Percentiles rank a stretch among this genome's conserved stretches.
Evolutionary conservation across 1,140 invertebrate species (phyloP).

Genomic region (Megalopta genalis): DNA sequence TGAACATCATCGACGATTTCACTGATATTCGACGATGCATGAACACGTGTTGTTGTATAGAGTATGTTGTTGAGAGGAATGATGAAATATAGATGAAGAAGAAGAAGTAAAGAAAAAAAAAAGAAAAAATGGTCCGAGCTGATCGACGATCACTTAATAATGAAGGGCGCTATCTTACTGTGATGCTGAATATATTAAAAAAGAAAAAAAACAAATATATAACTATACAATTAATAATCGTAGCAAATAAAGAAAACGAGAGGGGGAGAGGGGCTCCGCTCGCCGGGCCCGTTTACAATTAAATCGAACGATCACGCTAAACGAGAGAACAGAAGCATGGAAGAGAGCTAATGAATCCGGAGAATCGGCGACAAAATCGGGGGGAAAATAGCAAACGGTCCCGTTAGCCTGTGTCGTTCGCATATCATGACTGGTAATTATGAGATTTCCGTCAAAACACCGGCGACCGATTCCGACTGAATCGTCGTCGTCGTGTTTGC

Average conservation of each 20-base stretch:
- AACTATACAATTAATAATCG: conserved; percentile 64
- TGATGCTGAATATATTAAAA: conserved; percentile 75
- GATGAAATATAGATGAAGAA: conserved; percentile 67
- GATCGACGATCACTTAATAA: conserved; percentile 74
- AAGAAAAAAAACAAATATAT: no score
- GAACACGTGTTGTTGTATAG: conserved; percentile 74
- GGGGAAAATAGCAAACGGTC: conserved; percentile 19
- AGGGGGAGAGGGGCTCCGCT: background rate
- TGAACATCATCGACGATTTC: conserved; percentile 7
- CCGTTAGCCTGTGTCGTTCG: conserved; percentile 27
- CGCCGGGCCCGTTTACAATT: conserved; percentile 42
- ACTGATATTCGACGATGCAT: conserved; percentile 58
- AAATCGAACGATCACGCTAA: conserved; percentile 45
- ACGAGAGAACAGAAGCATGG: background rate
- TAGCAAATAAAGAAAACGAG: conserved; percentile 50
- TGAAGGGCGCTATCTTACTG: conserved; percentile 80
- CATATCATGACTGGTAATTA: conserved; percentile 37
- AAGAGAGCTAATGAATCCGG: conserved; percentile 11
- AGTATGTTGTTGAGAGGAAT: conserved; percentile 74
- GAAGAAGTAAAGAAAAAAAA: conserved; percentile 70
- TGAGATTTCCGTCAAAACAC: conserved; percentile 30
- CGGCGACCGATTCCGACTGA: background rate
- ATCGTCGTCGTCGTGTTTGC: no score
- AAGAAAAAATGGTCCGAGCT: conserved; percentile 67
- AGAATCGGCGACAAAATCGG: conserved; percentile 22